Evolutionary conservation across 2,888 invertebrate species (phyloP).

Genomic region (Antheraea assamensis): DNA sequence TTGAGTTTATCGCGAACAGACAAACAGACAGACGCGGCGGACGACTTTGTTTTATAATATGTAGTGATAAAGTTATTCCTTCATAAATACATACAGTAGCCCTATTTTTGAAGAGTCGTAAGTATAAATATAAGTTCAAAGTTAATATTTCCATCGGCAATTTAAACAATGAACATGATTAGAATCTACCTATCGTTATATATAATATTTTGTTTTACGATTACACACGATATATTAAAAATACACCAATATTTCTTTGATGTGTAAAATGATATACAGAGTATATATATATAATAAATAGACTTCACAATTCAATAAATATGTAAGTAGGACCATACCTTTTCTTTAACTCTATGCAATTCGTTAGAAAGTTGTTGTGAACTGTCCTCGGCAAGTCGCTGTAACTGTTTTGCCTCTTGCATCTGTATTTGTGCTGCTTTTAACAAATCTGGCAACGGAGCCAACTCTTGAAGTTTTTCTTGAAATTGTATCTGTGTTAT

Average conservation of each 20-base stretch:
- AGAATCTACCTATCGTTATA: no score
- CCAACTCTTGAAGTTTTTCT: conserved; percentile 69
- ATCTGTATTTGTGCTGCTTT: conserved; percentile 71
- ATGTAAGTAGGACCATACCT: conserved; percentile 43
- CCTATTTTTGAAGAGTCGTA: no score
- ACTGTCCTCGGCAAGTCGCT: conserved; percentile 66
- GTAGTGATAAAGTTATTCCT: no score
- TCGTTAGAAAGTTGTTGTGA: conserved; percentile 61
- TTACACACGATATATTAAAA: no score
- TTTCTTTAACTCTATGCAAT: conserved; percentile 65
- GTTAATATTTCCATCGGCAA: no score
- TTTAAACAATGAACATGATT: no score
- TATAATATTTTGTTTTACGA: no score
- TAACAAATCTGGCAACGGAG: conserved; percentile 67
- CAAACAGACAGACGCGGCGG: no score
- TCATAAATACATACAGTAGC: no score
- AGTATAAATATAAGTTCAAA: no score
- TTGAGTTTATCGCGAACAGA: no score
- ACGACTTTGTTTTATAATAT: no score
- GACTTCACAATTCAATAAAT: neutral
- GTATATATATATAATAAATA: neutral
- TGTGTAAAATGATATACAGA: neutral
- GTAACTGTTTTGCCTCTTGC: conserved; percentile 69
- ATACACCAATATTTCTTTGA: neutral
- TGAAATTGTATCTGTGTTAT: conserved; percentile 71